phyloP scores from a whole-genome alignment of 2,888 invertebrate genomes.

The Drosophila subquinaria region DNA sequence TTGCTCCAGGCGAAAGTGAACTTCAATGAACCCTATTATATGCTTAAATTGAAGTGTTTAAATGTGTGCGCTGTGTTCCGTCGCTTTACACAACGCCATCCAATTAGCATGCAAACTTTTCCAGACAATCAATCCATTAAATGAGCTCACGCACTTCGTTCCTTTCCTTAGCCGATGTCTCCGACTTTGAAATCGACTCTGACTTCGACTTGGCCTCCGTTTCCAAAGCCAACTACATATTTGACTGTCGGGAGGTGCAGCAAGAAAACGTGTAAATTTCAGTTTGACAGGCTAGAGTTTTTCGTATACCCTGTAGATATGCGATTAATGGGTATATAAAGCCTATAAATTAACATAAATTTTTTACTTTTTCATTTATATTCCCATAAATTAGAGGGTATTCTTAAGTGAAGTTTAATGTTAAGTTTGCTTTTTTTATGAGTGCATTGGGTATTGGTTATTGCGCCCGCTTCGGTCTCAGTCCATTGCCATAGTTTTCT shows the following conservation, averaged over 20 bases:
- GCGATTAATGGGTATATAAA: background rate
- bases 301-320: background rate
- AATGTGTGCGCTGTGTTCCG: slow-evolving; percentile 36
- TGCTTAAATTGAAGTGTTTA: slow-evolving; percentile 22
- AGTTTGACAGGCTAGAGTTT: slow-evolving; percentile 48
- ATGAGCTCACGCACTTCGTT: slow-evolving; percentile 65
- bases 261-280: slow-evolving; percentile 68
- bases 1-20: slow-evolving; percentile 52
- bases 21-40: slow-evolving; percentile 52
- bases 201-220: background rate
- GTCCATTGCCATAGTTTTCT: slow-evolving; percentile 53
- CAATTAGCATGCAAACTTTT: slow-evolving; percentile 69
- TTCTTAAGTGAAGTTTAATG: background rate
- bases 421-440: slow-evolving; percentile 19
- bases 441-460: slow-evolving; percentile 41
- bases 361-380: background rate
- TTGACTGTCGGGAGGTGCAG: slow-evolving; percentile 60
- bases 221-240: slow-evolving; percentile 23
- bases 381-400: slow-evolving; percentile 30
- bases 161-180: slow-evolving; percentile 42
- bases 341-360: background rate
- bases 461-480: slow-evolving; percentile 22
- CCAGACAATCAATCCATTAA: slow-evolving; percentile 62
- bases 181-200: background rate
- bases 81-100: slow-evolving; percentile 38